Evolutionary conservation across 2,888 invertebrate genomes (phyloP).

Genomic region (Pammene fasciana): DNA sequence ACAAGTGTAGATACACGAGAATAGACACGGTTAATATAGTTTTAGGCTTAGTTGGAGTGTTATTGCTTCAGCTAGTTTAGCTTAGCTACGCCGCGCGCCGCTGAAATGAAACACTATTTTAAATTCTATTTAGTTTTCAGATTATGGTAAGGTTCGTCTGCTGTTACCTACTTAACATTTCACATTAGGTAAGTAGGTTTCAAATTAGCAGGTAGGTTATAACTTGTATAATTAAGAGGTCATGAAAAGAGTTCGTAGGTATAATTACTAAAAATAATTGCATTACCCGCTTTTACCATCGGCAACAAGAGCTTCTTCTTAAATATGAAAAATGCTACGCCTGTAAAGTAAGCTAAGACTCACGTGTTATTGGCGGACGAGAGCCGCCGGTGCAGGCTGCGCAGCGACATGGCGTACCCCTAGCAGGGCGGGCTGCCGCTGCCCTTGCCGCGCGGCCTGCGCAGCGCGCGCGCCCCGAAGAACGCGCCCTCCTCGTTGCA

Average conservation of each 20-base stretch:
- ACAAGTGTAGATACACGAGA: slow-evolving; percentile 1
- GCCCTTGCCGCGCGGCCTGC: slow-evolving; percentile 84
- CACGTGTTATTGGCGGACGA: slow-evolving; percentile 85
- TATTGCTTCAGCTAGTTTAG: not conserved
- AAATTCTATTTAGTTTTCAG: not conserved
- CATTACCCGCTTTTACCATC: too few species aligned
- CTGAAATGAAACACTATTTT: not conserved
- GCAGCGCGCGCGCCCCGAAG: slow-evolving; percentile 81
- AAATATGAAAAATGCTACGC: not conserved
- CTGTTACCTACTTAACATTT: too few species aligned
- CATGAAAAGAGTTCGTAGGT: too few species aligned
- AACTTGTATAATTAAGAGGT: too few species aligned
- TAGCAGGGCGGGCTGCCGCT: slow-evolving; percentile 84
- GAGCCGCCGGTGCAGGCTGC: slow-evolving; percentile 85
- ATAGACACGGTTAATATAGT: slow-evolving; percentile 9
- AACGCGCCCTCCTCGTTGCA: slow-evolving; percentile 83
- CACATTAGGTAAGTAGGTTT: too few species aligned
- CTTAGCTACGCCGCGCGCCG: too few species aligned
- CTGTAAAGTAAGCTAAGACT: slow-evolving; percentile 55
- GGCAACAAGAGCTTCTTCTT: too few species aligned
- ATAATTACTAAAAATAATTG: too few species aligned
- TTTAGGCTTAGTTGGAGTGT: not conserved
- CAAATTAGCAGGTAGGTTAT: too few species aligned
- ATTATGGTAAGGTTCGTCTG: not conserved
- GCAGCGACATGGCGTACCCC: slow-evolving; percentile 86